phyloP scores from a whole-genome alignment of 92 coral and sea anemone species.

The Epizoanthus rinbou region DNA sequence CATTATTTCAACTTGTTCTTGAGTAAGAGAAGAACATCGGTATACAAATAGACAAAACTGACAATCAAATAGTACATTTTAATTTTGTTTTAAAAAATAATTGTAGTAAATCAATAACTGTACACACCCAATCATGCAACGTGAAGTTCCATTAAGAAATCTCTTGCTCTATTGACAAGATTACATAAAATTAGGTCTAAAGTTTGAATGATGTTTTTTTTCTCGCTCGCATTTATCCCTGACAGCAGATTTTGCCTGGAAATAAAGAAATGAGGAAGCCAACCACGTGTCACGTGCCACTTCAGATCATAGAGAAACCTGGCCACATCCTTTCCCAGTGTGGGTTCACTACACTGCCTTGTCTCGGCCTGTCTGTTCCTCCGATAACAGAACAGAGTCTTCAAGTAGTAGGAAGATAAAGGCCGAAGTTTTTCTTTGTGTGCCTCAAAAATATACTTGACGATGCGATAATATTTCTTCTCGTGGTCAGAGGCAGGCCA shows the following conservation, averaged over 20 bases:
- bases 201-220: neutral
- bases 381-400: constrained; percentile 50
- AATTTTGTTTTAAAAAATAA: too few relatives aligned
- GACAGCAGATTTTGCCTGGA: constrained; percentile 17
- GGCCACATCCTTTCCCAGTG: constrained; percentile 42
- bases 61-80: too few relatives aligned
- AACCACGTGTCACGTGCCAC: neutral
- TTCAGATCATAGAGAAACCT: constrained; percentile 40
- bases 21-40: too few relatives aligned
- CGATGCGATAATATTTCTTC: constrained; percentile 42
- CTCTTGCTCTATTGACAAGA: constrained; percentile 20
- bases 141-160: constrained; percentile 7
- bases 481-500: constrained; percentile 14
- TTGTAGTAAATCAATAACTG: too few relatives aligned
- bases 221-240: neutral
- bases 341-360: neutral
- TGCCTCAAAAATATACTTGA: constrained; percentile 49
- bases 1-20: too few relatives aligned
- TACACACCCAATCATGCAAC: neutral
- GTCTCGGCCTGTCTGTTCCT: neutral
- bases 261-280: constrained; percentile 46
- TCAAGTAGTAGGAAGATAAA: constrained; percentile 49
- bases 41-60: too few relatives aligned
- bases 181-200: neutral
- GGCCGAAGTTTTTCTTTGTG: constrained; percentile 37